Base-by-base conservation (phyloP, 1,140 invertebrate species). In the Drosophila virilis region DNA sequence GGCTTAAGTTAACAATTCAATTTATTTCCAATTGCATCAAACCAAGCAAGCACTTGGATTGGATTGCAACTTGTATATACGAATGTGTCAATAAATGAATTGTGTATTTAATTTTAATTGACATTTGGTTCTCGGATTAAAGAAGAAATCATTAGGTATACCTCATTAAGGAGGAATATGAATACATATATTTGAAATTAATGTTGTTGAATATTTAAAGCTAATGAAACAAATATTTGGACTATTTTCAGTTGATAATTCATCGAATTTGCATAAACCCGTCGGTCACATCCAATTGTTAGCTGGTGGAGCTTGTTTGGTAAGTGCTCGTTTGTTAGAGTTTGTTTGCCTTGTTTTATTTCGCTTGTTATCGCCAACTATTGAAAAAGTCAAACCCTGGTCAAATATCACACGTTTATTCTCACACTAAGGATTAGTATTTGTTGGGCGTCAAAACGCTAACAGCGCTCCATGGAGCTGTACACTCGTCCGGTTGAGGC, bases 181-280 rank as follows among this genome's bases (percentile, higher is more conserved):
- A 50, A 50, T 12, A 5, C 7, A 28, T 8, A n/a, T 12, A 10
- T 17, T 10, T 33, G 4, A 32, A 22, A n/a, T 17, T 13, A 37
- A 48, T 45, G 10, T 5, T 46, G 22, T 38, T n/a, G 6, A 28
- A 60, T 37, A 37, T 10, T 15, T 22, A 15, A 15, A 28, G 13
- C 46, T 69, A 61, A 69, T 74, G 22, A 62, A 70, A 55, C 40
- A 48, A 57, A 61, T 70, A 13, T 62, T 64, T 71, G n/a, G n/a
- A 13, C 10, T 74, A 75, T 75, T 75, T 75, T 37, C 72, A 75
- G 72, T 64, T 75, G 52, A 45, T 58, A 48, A 51, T 58, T 64
- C 13, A 38, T 37, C 42, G 28, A 45, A 58, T 75, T 75, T 75
- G 67, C 52, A 54, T 40, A 64, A 35, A 57, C 12, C 40, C 48